Conservation (phyloP, 1,140 invertebrate species). For the Drosophila equinoxialis region DNA sequence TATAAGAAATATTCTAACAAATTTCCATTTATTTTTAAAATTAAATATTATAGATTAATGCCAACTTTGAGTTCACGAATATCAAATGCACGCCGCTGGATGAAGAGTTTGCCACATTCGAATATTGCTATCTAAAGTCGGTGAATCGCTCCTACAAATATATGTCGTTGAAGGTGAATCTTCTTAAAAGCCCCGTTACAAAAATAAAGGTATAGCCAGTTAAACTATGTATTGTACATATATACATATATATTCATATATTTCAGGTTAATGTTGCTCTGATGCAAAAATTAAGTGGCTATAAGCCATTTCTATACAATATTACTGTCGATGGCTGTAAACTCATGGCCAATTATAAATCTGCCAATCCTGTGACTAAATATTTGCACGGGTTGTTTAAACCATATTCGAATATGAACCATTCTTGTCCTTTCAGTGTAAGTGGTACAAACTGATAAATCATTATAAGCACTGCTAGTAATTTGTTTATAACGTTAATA, state of each 20-base stretch:
- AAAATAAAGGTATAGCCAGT: neutral
- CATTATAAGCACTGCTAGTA: too few relatives aligned
- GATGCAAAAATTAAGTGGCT: neutral
- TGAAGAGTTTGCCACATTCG: neutral
- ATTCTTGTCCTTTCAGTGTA: neutral
- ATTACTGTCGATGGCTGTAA: neutral
- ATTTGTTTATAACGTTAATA: neutral
- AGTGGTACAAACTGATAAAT: neutral
- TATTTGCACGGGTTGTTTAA: neutral
- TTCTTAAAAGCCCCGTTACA: neutral
- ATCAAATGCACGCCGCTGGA: neutral
- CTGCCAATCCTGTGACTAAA: neutral
- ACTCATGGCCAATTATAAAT: neutral
- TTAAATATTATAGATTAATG: neutral
- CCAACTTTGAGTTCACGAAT: neutral
- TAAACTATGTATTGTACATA: neutral
- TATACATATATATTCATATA: neutral
- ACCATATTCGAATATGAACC: neutral
- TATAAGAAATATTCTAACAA: too few relatives aligned
- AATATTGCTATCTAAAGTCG: neutral
- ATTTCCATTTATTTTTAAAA: too few relatives aligned
- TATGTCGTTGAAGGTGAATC: neutral
- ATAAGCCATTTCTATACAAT: neutral
- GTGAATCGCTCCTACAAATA: neutral
- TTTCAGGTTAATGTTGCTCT: neutral